Evolutionary conservation across 1,140 invertebrate genomes (phyloP), one percentile per base, ranked within the genome.

Genomic region (Meloidogyne chitwoodi): DNA sequence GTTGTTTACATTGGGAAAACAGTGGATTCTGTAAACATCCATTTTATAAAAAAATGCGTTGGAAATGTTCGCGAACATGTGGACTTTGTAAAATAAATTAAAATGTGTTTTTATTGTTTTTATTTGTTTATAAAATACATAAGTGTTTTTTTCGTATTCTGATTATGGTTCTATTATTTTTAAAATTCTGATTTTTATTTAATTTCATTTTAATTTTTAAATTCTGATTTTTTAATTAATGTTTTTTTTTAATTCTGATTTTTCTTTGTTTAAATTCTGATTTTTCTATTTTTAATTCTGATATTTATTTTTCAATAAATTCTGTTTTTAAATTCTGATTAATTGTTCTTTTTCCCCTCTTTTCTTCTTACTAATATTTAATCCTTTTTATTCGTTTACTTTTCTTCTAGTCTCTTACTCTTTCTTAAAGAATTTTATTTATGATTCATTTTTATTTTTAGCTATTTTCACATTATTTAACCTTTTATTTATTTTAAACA

Each of bases 21-120:
- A 19, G 65, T 8, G 38, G 38, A n/a, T 67, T 67, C 22, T 67
- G 65, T 22, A 41, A 34, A 41, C 29, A 67, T 10, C 65, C 29
- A 26, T 67, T 67, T 41, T 67, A 67, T 41, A 41, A 67, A 16
- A 31, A 41, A 41, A 67, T 67, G 65, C 65, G 65, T 41, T 67
- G 65, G 65, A 41, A 67, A 41, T 67, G 65, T 41, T 67, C 65
- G 29, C 19, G 65, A 31, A 67, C 65, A 6, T 67, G 65, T 41
- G 65, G 65, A 22, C 5, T 67, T 5, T 67, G 65, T 41, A 19
- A 14, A 56, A 56, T 56, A 16, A 56, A n/a, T 56, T 56, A 56
- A 56, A n/a, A 16, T 56, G 3, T 8, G 10, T 4, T 38, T 38
- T 10, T 6, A 8, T 56, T 4, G 1, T 4, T 19, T 19, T 19